Base-by-base conservation (phyloP, 1,140 invertebrate genomes). In the Colletes gigas region DNA sequence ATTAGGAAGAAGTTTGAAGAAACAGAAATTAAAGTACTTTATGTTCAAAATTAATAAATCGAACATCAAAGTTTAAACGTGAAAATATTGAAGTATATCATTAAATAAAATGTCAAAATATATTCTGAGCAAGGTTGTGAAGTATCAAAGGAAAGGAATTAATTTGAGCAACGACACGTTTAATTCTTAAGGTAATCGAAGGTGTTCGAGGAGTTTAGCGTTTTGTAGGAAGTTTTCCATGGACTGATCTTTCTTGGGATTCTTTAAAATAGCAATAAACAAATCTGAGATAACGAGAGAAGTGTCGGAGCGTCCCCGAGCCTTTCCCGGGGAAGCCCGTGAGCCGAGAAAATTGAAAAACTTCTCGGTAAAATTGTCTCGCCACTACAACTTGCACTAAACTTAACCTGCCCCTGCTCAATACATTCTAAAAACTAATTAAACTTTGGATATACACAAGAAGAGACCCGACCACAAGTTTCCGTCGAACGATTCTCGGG, bases 361-460 rank as follows among this genome's bases (percentile, higher is more conserved):
- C 92, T 93, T 93, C 88, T 79, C 71, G 75, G 70, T 88, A 89
- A 92, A 93, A 93, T 92, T 93, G 92, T 92, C 89, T 87, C 88
- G 78, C 81, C 85, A 84, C 88, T 90, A 81, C 65, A 82, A 89
- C 86, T 90, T 87, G 83, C 83, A 81, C 86, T 78, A 88, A 91
- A 92, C 91, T 93, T 92, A 90, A 91, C 89, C 88, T 81, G 73
- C 71, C 66, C 52, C 47, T 62, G 78, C 77, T 85, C 86, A 83
- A 83, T 88, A 88, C 88, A 79, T 90, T 92, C 91, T 89, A 91
- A 93, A 93, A 93, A 93, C 90, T 93, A 93, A 93, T 93, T 93
- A 93, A 93, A 93, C 91, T 93, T 93, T 88, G 86, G 85, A 88
- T 83, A 78, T 88, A 83, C 83, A 84, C 85, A 87, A 71, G 81